Conservation (phyloP, 1,140 invertebrate species). For the Ips nitidus region DNA sequence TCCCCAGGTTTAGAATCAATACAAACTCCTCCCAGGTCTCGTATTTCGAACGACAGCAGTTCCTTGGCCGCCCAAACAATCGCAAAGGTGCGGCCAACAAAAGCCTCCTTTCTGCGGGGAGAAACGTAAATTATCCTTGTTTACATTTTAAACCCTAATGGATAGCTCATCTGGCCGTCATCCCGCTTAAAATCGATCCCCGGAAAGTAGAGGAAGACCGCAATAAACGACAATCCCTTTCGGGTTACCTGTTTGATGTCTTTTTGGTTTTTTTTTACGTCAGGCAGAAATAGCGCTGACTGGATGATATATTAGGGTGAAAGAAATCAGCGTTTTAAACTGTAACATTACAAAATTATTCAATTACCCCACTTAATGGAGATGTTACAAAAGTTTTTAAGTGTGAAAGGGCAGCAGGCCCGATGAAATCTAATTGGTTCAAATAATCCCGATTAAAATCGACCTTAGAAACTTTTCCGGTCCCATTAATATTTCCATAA, state of each 20-base stretch:
- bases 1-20: neutral
- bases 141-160: slow-evolving; percentile 6
- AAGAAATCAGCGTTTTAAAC: neutral
- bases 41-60: neutral
- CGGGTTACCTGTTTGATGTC: slow-evolving; percentile 1
- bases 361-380: too few species aligned
- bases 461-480: neutral
- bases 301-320: neutral
- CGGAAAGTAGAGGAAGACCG: neutral
- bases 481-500: neutral
- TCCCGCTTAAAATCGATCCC: slow-evolving; percentile 2
- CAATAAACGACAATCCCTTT: neutral
- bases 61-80: neutral
- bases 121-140: slow-evolving; percentile 2
- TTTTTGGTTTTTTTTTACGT: neutral
- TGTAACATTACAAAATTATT: too few species aligned
- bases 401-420: too few species aligned
- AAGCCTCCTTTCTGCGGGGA: neutral
- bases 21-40: neutral
- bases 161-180: neutral
- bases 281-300: neutral
- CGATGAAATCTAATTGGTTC: too few species aligned
- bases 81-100: neutral
- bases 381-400: too few species aligned
- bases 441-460: neutral